These are phyloP conservation scores for Rhadinocentrus ornatus DNA, from an alignment of 2,797 vertebrate species.

Conservation along the genomic window DNA sequence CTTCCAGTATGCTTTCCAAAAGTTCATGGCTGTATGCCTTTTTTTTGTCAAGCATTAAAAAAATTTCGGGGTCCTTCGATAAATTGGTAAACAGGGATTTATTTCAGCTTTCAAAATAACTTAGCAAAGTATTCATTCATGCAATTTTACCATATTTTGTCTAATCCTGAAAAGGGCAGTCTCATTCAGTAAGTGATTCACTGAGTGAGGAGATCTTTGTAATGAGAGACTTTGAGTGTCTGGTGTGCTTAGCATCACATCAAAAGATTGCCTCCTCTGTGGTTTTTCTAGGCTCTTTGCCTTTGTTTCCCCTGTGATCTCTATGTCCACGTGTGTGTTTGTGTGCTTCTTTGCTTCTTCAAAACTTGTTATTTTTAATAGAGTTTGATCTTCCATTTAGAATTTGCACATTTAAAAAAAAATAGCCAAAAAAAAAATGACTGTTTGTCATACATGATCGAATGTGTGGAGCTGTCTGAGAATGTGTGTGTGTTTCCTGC, in stretches of 20 bases:
- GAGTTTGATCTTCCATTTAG: conserved; percentile 13
- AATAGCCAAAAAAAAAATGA: neutral
- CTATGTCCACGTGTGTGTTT: conserved; percentile 5
- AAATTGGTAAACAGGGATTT: neutral
- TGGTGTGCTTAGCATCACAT: conserved; percentile 48
- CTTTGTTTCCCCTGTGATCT: conserved; percentile 24
- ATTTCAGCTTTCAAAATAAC: neutral
- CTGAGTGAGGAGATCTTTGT: conserved; percentile 31
- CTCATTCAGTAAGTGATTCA: conserved; percentile 19
- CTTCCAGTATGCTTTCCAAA: neutral
- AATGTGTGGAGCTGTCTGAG: neutral
- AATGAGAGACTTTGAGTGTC: conserved; percentile 51
- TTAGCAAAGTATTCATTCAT: neutral
- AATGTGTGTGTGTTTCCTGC: conserved; percentile 9
- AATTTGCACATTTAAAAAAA: conserved; percentile 10
- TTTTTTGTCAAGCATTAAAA: neutral
- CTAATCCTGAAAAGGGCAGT: neutral
- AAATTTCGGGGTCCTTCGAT: conserved; percentile 7
- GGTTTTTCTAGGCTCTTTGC: conserved; percentile 45
- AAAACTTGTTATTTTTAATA: conserved; percentile 14
- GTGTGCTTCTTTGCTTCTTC: conserved; percentile 24
- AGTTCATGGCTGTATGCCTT: neutral
- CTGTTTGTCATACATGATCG: conserved; percentile 15
- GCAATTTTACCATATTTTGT: neutral
- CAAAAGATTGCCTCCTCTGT: conserved; percentile 54